These are phyloP conservation scores for Phallusia fumigata DNA, from an alignment of 23 tunicate genomes.

Conservation along the genomic window DNA sequence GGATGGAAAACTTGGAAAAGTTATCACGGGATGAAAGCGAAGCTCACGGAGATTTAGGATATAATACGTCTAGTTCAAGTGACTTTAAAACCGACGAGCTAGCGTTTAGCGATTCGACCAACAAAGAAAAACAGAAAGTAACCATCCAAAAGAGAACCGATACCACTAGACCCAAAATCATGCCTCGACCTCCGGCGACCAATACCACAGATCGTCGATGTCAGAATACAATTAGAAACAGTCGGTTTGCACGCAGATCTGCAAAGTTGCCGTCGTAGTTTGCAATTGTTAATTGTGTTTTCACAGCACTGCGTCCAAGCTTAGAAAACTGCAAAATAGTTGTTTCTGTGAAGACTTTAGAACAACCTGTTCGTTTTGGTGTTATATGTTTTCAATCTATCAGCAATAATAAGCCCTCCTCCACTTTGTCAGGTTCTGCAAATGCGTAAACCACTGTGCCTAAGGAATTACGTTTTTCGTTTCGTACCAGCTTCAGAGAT, in stretches of 20 bases:
- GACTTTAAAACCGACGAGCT: slow-evolving; percentile 8
- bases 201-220: neutral
- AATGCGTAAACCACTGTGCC: neutral
- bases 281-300: too few species aligned
- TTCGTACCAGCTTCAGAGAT: too few species aligned
- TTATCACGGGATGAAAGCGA: neutral
- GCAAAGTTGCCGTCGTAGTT: neutral
- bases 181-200: neutral
- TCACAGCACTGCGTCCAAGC: too few species aligned
- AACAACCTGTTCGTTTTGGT: slow-evolving; percentile 32
- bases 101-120: neutral
- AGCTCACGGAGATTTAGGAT: slow-evolving; percentile 15
- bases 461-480: too few species aligned
- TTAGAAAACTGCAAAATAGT: too few species aligned
- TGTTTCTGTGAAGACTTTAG: too few species aligned
- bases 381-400: too few species aligned
- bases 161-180: neutral
- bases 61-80: slow-evolving; percentile 29
- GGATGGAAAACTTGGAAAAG: slow-evolving; percentile 13
- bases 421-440: too few species aligned
- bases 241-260: neutral
- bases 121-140: neutral
- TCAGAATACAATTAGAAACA: neutral
- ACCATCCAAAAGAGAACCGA: neutral
- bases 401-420: too few species aligned